A percentile compares a stretch with the other conserved stretches of the same genome.
Evolutionary conservation across 1,140 invertebrate species (phyloP).

Genomic region (Zaprionus gabonicus): DNA sequence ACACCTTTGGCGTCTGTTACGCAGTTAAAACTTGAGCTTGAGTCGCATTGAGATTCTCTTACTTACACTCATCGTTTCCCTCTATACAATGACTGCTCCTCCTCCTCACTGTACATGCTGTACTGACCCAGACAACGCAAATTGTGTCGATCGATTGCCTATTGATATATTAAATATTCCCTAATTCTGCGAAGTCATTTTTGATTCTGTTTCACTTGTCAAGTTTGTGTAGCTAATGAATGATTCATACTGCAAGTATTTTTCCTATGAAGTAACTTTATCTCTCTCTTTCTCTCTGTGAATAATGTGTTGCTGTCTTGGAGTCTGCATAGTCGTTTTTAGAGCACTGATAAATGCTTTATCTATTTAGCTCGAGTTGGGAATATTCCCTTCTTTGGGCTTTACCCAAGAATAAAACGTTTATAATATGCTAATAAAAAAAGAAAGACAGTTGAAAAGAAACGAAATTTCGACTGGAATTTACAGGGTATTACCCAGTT

Average conservation of each 20-base stretch:
- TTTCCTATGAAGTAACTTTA: neutral
- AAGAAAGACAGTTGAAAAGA: neutral
- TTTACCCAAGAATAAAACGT: neutral
- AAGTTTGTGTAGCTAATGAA: slow-evolving; percentile 11
- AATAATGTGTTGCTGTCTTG: neutral
- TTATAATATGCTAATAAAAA: neutral
- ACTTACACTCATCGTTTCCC: too few relatives aligned
- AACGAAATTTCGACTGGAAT: neutral
- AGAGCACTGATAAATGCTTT: neutral
- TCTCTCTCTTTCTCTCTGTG: neutral
- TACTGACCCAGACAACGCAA: slow-evolving; percentile 25
- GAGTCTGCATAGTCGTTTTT: neutral
- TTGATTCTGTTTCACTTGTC: slow-evolving; percentile 21
- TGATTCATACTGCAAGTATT: slow-evolving; percentile 9
- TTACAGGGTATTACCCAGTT: neutral
- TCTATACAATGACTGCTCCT: too few relatives aligned
- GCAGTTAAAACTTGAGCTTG: neutral
- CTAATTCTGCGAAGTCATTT: slow-evolving; percentile 37
- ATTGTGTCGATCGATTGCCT: neutral
- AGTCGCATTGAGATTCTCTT: too few relatives aligned
- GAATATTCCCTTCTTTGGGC: neutral
- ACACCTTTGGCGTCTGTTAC: neutral
- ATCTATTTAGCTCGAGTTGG: neutral
- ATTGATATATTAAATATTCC: neutral
- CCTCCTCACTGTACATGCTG: neutral